These are phyloP conservation scores for Hylaeus anthracinus DNA, from an alignment of 1,140 invertebrate genomes.

Conservation along the genomic window DNA sequence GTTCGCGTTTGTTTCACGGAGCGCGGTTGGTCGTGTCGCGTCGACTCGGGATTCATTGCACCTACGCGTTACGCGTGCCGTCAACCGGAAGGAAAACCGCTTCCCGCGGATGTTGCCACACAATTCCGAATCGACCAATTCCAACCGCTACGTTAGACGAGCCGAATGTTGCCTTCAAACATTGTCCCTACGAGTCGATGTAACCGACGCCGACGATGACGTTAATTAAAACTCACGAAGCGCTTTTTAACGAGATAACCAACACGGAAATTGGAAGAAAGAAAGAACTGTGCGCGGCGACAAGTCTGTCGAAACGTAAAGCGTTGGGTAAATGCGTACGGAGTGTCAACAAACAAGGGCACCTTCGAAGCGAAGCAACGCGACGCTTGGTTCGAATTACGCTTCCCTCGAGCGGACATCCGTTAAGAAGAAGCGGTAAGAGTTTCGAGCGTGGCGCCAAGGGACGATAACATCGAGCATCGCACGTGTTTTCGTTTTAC, in stretches of 20 bases:
- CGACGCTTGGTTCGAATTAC: conserved; percentile 71
- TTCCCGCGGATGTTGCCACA: conserved; percentile 2
- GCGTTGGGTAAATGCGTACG: conserved; percentile 15
- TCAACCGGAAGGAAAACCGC: conserved; percentile 45
- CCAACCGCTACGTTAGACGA: neutral
- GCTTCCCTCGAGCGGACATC: conserved; percentile 71
- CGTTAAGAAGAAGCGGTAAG: conserved; percentile 66
- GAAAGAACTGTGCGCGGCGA: too few species aligned
- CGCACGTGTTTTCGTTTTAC: conserved; percentile 75
- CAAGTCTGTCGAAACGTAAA: conserved; percentile 10
- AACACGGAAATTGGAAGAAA: too few species aligned
- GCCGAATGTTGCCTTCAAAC: neutral
- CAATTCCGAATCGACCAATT: neutral
- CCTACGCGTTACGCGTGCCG: conserved; percentile 54
- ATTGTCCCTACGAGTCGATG: neutral
- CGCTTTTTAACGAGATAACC: too few species aligned
- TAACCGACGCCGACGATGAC: neutral
- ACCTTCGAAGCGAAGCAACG: conserved; percentile 28
- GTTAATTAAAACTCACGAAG: too few species aligned
- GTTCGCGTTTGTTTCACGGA: conserved; percentile 46
- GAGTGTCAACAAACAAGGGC: conserved; percentile 42
- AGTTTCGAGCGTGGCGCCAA: conserved; percentile 60
- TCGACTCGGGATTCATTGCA: conserved; percentile 50
- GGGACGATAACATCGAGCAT: conserved; percentile 71
- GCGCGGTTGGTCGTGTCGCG: neutral